Conservation (phyloP, 2,797 vertebrate genomes). For the Linurgus olivaceus region DNA sequence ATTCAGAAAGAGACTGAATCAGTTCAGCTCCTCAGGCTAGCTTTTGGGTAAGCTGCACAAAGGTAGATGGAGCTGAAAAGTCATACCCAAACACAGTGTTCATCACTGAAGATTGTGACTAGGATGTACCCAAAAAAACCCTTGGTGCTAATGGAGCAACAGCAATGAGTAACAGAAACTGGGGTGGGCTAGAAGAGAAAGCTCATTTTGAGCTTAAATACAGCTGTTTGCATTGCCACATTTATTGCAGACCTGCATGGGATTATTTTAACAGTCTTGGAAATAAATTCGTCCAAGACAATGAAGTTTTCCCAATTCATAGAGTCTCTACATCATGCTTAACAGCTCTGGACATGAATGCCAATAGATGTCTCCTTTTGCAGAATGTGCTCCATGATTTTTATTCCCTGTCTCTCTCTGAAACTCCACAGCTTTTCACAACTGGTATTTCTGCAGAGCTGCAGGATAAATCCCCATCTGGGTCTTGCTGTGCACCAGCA, state of each 20-base stretch:
- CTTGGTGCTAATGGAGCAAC: neutral
- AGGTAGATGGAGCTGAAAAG: neutral
- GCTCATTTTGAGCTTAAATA: neutral
- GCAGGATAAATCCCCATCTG: slow-evolving; percentile 29
- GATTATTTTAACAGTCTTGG: neutral
- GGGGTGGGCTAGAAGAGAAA: neutral
- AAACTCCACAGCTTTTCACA: neutral
- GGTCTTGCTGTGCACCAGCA: neutral
- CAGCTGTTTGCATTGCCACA: neutral
- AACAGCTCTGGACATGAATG: neutral
- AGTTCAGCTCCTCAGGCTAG: neutral
- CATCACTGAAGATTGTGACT: neutral
- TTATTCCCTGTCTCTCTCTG: neutral
- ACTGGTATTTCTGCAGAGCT: slow-evolving; percentile 27
- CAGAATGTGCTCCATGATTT: neutral
- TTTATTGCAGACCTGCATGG: neutral
- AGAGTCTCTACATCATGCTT: neutral
- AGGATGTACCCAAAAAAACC: neutral
- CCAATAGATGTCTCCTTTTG: neutral
- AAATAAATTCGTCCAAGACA: neutral
- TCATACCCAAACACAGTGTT: neutral
- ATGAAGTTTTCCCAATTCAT: neutral
- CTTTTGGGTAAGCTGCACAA: neutral
- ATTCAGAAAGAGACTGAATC: neutral
- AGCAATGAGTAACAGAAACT: neutral